Evolutionary conservation across 1,140 invertebrate species (phyloP), one percentile per base, ranked within the genome.

Genomic region (Homalodisca vitripennis): DNA sequence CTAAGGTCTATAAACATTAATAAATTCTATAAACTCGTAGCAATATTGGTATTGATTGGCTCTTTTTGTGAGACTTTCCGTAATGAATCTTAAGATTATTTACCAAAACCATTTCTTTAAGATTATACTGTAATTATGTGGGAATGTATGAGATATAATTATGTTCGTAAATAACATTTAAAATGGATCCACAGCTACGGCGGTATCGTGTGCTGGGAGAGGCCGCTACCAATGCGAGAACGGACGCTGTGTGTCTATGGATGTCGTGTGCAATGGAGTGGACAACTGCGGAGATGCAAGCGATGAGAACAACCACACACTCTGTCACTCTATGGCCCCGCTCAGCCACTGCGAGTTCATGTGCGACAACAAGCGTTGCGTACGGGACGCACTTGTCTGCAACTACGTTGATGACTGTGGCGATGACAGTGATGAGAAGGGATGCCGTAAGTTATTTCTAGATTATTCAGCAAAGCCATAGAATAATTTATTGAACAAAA

Each of bases 241-340:
- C 78, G 88, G 92, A 71, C 89, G 90, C 66, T 98, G 96, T 75
- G 92, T 98, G 51, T 88, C 92, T 0, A 84, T 87, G 74, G 96
- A 90, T 75, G 88, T 92, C 71, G 80, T 93, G 17, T 94, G 94
- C 79, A 92, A 97, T 79, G 89, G 91, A 3, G 81, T 91, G 2
- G 92, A 97, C 78, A 93, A 98, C 77, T 98, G 96, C 80, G 92
- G 92, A 24, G 96, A 98, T 79, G 92, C 93, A 41, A 92, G 90
- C 0, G 94, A 97, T 78, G 95, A 97, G 80, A 96, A 96, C 77
- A 94, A 95, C 81, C 90, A 94, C 86, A 95, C 91, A 1, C 80
- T 94, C 60, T 97, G 93, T 76, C 85, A 88, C 1, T 22, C 60
- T 34, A 22, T 27, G 14, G 63, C 86, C 86, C 70, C 78, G 88